Evolutionary conservation across 1,140 invertebrate genomes (phyloP).

Genomic region (Panonychus citri): DNA sequence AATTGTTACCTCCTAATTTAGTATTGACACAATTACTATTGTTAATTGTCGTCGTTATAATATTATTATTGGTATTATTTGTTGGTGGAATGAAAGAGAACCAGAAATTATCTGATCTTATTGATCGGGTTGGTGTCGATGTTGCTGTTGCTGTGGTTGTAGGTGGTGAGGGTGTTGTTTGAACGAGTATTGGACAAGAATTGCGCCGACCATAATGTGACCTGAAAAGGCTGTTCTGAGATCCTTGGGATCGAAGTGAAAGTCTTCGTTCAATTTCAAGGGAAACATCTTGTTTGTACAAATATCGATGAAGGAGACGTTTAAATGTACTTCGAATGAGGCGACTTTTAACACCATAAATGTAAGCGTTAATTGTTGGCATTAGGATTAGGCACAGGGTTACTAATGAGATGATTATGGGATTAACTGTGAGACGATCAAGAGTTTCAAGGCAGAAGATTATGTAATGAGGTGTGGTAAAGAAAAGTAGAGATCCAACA

Average conservation of each 20-base stretch:
- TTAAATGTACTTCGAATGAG: conserved; percentile 37
- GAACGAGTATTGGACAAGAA: not conserved
- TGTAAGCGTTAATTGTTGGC: conserved; percentile 42
- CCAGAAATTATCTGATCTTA: not conserved
- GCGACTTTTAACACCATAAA: conserved; percentile 51
- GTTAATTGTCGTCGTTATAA: too few relatives aligned
- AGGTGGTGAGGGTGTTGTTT: too few relatives aligned
- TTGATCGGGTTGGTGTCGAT: too few relatives aligned
- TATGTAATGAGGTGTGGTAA: conserved; percentile 47
- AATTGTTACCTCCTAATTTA: too few relatives aligned
- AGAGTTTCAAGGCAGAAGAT: conserved; percentile 38
- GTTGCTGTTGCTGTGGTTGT: too few relatives aligned
- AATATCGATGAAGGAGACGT: conserved; percentile 53
- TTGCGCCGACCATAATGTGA: not conserved
- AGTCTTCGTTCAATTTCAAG: conserved; percentile 25
- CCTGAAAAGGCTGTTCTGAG: not conserved
- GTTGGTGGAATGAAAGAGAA: not conserved
- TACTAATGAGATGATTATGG: conserved; percentile 31
- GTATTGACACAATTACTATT: too few relatives aligned
- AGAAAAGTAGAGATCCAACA: conserved; percentile 38
- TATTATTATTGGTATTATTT: too few relatives aligned
- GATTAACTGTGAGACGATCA: conserved; percentile 15
- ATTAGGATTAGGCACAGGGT: conserved; percentile 38
- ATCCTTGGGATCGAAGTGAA: conserved; percentile 3
- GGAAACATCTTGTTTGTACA: conserved; percentile 48